Percentiles rank a stretch among this genome's conserved stretches.
phyloP scores from a whole-genome alignment of 2,888 invertebrate genomes.

The Heliconius aoede region DNA sequence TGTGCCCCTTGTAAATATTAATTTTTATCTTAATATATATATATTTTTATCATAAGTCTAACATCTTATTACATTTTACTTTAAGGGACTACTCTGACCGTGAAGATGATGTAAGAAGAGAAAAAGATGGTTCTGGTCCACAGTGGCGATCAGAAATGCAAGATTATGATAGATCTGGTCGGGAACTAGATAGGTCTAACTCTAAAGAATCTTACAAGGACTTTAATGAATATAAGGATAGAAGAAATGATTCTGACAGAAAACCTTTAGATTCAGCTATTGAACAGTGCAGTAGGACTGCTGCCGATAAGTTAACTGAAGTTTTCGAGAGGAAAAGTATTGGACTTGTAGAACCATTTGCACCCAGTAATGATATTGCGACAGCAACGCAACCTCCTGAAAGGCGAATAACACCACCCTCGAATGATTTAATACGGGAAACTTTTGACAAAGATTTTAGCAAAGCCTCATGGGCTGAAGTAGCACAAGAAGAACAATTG shows the following conservation, averaged over 20 bases:
- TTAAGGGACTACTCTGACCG: slow-evolving; percentile 79
- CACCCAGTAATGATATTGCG: slow-evolving; percentile 56
- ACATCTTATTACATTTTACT: slow-evolving; percentile 36
- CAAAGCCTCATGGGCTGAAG: slow-evolving; percentile 80
- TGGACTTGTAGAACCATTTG: slow-evolving; percentile 69
- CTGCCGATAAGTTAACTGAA: slow-evolving; percentile 78
- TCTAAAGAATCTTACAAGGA: slow-evolving; percentile 82
- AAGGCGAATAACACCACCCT: slow-evolving; percentile 76
- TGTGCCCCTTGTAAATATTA: too few species aligned
- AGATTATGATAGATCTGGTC: slow-evolving; percentile 74
- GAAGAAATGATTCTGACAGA: slow-evolving; percentile 78
- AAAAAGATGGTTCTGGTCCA: slow-evolving; percentile 74
- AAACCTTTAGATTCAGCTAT: slow-evolving; percentile 67
- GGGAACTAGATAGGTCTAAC: slow-evolving; percentile 77
- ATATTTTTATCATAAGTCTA: not conserved
- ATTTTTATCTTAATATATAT: not conserved
- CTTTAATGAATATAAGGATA: slow-evolving; percentile 75
- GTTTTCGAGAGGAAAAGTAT: slow-evolving; percentile 80
- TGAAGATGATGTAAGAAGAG: slow-evolving; percentile 77
- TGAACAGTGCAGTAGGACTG: slow-evolving; percentile 72
- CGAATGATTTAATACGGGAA: slow-evolving; percentile 72
- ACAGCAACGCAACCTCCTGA: slow-evolving; percentile 71
- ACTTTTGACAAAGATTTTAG: slow-evolving; percentile 75
- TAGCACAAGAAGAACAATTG: slow-evolving; percentile 69
- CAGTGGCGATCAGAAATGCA: slow-evolving; percentile 82